A percentile compares a stretch with the other conserved stretches of the same genome.
These are phyloP conservation scores for Fukomys damarensis DNA, from an alignment of 2,113 vertebrate species.

Conservation along the genomic window DNA sequence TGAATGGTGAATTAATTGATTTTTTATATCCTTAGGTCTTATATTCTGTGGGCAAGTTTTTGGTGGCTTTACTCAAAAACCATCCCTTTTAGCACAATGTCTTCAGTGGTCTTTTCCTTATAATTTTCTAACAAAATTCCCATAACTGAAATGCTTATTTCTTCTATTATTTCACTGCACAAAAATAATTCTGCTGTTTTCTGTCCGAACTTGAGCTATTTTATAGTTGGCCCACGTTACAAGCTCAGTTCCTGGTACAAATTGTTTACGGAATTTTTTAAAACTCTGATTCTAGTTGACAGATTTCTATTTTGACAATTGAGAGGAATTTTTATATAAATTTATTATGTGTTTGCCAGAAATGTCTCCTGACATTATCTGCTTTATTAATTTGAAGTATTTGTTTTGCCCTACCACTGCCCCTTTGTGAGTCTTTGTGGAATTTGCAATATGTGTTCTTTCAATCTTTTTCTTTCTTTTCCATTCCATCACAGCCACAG, in stretches of 20 bases:
- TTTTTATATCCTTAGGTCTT: not conserved
- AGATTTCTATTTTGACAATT: conserved; percentile 5
- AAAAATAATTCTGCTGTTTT: not conserved
- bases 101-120: not conserved
- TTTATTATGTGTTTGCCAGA: not conserved
- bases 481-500: too few species aligned
- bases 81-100: not conserved
- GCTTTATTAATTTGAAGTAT: not conserved
- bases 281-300: not conserved
- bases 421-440: not conserved
- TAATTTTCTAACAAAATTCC: not conserved
- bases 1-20: not conserved
- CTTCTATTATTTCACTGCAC: not conserved
- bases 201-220: not conserved
- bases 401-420: not conserved
- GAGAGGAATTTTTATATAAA: not conserved
- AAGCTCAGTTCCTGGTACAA: not conserved
- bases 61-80: not conserved
- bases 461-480: not conserved
- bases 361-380: not conserved
- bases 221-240: not conserved
- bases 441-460: not conserved
- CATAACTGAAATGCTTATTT: not conserved
- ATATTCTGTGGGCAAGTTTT: not conserved
- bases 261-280: not conserved